A percentile compares a stretch with the other conserved stretches of the same genome.
phyloP scores from a whole-genome alignment of 2,113 vertebrate genomes.

The Fulica atra region DNA sequence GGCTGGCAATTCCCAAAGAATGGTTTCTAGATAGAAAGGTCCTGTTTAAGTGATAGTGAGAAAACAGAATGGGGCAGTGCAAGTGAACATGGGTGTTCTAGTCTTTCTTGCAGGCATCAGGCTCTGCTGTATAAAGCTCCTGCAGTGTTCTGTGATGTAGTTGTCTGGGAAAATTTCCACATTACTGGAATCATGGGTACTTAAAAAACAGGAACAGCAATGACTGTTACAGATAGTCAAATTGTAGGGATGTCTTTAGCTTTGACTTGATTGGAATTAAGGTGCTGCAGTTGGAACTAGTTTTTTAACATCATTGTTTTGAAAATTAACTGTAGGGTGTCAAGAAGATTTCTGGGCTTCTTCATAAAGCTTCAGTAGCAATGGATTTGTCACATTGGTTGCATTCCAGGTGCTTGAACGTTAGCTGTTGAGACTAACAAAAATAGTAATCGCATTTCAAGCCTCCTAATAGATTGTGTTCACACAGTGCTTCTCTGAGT shows the following conservation, averaged over 20 bases:
- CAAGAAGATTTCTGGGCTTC: background rate
- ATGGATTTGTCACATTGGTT: background rate
- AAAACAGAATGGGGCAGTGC: background rate
- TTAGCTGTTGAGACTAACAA: background rate
- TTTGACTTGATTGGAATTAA: background rate
- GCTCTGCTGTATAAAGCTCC: background rate
- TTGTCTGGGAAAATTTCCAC: background rate
- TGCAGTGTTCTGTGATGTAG: background rate
- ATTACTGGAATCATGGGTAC: background rate
- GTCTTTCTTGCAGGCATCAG: background rate
- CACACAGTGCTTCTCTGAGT: background rate
- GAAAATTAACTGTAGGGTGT: background rate
- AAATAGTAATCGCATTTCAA: background rate
- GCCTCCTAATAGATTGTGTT: background rate
- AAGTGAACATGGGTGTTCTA: background rate
- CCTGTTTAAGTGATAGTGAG: background rate
- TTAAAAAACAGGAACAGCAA: background rate
- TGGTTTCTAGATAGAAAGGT: background rate
- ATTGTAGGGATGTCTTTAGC: background rate
- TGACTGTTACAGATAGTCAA: background rate
- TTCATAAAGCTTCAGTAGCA: background rate
- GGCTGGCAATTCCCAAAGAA: background rate
- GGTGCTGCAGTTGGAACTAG: background rate
- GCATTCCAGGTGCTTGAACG: background rate
- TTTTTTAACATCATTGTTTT: background rate